Conservation (phyloP, 2,113 vertebrate genomes). For the Phainopepla nitens region DNA sequence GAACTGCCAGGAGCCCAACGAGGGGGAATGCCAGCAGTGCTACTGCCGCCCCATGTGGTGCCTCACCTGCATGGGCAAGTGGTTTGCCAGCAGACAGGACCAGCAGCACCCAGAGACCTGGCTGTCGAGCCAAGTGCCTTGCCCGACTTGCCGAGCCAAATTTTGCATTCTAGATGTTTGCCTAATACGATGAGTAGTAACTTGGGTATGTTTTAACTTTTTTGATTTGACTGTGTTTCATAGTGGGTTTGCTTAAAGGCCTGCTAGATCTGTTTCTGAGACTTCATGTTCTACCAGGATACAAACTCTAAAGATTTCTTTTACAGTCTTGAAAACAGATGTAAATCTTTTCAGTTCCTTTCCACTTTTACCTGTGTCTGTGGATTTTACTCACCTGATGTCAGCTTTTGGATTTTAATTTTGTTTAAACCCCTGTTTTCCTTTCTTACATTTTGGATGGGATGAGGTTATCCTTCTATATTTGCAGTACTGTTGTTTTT, state of each 20-base stretch:
- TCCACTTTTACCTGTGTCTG: background rate
- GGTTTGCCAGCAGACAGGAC: constrained; percentile 95
- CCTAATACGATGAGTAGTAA: constrained; percentile 70
- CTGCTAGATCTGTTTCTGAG: background rate
- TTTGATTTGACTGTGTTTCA: background rate
- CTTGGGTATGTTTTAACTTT: background rate
- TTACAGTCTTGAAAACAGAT: background rate
- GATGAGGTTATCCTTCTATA: background rate
- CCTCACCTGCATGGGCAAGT: constrained; percentile 91
- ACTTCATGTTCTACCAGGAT: background rate
- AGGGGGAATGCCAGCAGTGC: constrained; percentile 86
- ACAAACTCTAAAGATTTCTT: background rate
- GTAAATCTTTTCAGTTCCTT: background rate
- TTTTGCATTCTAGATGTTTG: constrained; percentile 95
- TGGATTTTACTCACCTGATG: background rate
- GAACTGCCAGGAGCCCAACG: constrained; percentile 72
- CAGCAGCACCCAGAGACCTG: constrained; percentile 91
- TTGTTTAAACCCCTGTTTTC: background rate
- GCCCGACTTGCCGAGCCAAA: constrained; percentile 88
- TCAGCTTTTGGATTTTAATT: background rate
- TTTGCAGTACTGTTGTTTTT: background rate
- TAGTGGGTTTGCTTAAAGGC: background rate
- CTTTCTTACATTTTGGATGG: background rate
- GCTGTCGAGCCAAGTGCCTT: constrained; percentile 89
- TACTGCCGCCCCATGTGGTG: constrained; percentile 98